phyloP scores from a whole-genome alignment of 2,113 vertebrate genomes.

The Seriola aureovittata region DNA sequence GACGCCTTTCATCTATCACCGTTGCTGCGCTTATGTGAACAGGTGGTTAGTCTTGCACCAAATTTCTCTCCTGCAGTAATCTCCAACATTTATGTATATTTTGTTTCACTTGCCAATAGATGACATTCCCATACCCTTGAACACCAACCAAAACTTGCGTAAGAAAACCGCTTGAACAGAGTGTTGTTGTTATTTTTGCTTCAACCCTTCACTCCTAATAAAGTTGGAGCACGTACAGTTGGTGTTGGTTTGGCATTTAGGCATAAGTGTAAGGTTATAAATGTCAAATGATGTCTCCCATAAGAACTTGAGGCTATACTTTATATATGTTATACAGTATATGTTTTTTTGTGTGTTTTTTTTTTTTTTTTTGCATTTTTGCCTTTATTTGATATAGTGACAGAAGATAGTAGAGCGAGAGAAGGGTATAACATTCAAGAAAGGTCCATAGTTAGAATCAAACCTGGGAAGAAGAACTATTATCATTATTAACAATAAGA shows the following conservation, averaged over 20 bases:
- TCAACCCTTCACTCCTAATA: neutral
- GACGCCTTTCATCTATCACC: neutral
- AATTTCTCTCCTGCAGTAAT: neutral
- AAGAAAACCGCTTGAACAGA: no score
- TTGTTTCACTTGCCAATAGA: neutral
- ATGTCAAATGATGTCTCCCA: neutral
- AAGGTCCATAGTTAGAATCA: neutral
- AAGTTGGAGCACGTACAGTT: neutral
- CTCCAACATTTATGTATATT: neutral
- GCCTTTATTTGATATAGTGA: neutral
- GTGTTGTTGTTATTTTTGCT: neutral
- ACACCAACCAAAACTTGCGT: neutral
- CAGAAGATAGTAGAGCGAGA: neutral
- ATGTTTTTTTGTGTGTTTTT: neutral
- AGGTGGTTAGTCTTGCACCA: neutral
- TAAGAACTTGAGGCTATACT: neutral
- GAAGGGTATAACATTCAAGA: neutral
- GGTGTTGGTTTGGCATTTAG: neutral
- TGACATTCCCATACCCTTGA: constrained; percentile 2
- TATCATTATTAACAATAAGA: neutral
- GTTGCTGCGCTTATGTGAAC: neutral
- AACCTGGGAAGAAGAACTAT: neutral
- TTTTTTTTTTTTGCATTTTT: neutral
- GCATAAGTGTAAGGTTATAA: neutral
- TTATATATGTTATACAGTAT: neutral